phyloP scores from a whole-genome alignment of 2,888 invertebrate species.

The Callimorpha dominula region DNA sequence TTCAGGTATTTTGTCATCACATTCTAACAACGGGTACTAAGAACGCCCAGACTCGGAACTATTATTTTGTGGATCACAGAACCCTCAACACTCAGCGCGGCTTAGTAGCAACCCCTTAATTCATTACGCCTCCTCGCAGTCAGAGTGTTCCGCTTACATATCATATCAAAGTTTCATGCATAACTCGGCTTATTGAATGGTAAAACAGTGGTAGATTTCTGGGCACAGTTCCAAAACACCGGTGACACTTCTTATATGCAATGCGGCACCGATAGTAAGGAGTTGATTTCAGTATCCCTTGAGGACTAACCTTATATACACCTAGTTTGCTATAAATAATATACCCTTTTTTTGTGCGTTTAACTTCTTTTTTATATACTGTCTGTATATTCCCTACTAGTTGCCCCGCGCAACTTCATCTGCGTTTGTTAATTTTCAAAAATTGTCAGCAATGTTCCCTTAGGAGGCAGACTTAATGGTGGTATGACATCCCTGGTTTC shows the following conservation, averaged over 20 bases:
- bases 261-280: slow-evolving; percentile 12
- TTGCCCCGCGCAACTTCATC: too few relatives aligned
- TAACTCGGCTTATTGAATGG: slow-evolving; percentile 12
- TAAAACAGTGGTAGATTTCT: slow-evolving; percentile 15
- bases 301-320: neutral
- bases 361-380: too few relatives aligned
- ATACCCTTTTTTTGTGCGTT: neutral
- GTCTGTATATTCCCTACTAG: too few relatives aligned
- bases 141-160: neutral
- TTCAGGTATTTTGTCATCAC: too few relatives aligned
- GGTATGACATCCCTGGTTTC: too few relatives aligned
- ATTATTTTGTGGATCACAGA: neutral
- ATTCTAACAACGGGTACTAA: too few relatives aligned
- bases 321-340: neutral
- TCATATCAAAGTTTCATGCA: slow-evolving; percentile 10
- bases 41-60: too few relatives aligned
- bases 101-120: too few relatives aligned
- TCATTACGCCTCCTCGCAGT: too few relatives aligned
- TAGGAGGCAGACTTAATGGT: too few relatives aligned
- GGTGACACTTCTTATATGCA: slow-evolving; percentile 18
- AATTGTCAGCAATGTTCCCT: too few relatives aligned
- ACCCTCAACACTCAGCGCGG: neutral
- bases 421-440: too few relatives aligned
- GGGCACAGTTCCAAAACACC: slow-evolving; percentile 22
- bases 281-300: slow-evolving; percentile 1